Percentiles rank a stretch among this genome's conserved stretches.
These are phyloP conservation scores for Sphaerophoria taeniata DNA, from an alignment of 2,888 invertebrate genomes.

Conservation along the genomic window DNA sequence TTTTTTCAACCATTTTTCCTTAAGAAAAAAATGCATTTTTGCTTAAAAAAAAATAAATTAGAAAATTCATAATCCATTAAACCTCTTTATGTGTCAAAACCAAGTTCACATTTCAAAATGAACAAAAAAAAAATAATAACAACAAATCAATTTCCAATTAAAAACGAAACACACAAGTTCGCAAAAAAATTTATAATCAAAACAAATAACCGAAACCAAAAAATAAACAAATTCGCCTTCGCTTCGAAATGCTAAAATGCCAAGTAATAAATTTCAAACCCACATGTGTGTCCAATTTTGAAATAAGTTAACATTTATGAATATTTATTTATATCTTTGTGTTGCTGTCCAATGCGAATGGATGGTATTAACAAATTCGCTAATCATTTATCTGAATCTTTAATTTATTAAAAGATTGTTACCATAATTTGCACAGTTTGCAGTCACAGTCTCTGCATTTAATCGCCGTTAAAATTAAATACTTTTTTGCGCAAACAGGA, in stretches of 20 bases:
- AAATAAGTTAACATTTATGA: conserved; percentile 7
- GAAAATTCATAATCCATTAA: background rate
- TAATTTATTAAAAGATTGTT: conserved; percentile 47
- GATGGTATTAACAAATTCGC: conserved; percentile 2
- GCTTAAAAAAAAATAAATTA: no score
- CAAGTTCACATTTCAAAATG: background rate
- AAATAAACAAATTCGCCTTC: conserved; percentile 54
- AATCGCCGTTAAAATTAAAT: conserved; percentile 18
- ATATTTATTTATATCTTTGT: conserved; percentile 13
- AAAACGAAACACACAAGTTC: background rate
- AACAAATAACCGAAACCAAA: background rate
- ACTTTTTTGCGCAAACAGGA: conserved; percentile 26
- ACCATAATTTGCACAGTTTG: conserved; percentile 38
- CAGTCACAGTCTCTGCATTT: background rate
- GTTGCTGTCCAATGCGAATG: background rate
- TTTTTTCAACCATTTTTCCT: background rate
- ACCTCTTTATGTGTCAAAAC: background rate
- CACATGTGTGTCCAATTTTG: conserved; percentile 43
- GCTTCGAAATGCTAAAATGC: conserved; percentile 27
- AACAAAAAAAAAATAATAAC: background rate
- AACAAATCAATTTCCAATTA: background rate
- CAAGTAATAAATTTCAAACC: conserved; percentile 51
- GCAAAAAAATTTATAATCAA: conserved; percentile 19
- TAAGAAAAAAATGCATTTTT: no score
- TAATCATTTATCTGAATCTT: conserved; percentile 45